Conservation (phyloP, 2,797 vertebrate genomes). For the Pyrocephalus nanus region DNA sequence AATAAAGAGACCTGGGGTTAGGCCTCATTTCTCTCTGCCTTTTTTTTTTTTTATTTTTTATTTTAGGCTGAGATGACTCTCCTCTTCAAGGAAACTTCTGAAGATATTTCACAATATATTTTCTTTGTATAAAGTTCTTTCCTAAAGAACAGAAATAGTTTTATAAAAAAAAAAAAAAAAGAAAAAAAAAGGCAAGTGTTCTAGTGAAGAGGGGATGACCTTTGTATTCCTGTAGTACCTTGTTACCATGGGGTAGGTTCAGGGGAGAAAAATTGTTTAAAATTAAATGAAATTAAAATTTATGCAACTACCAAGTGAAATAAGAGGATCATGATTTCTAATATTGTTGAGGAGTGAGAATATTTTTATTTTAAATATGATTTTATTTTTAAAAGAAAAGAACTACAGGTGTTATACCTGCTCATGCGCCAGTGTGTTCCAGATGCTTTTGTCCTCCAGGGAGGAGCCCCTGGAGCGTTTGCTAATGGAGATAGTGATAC, state of each 20-base stretch:
- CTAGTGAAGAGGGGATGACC: conserved; percentile 74
- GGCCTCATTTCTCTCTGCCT: conserved; percentile 71
- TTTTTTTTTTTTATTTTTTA: conserved; percentile 34
- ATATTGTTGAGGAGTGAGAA: conserved; percentile 77
- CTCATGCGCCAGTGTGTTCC: conserved; percentile 35
- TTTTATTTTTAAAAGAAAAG: conserved; percentile 70
- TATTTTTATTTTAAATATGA: conserved; percentile 85
- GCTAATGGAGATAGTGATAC: neutral
- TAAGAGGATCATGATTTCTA: conserved; percentile 76
- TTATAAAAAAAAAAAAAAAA: conserved; percentile 77
- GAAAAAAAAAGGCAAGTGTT: conserved; percentile 66
- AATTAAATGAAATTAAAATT: conserved; percentile 69
- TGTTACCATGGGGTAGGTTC: conserved; percentile 71
- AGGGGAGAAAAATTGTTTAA: conserved; percentile 71
- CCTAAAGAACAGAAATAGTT: conserved; percentile 85
- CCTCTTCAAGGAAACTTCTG: conserved; percentile 73
- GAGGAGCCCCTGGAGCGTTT: neutral
- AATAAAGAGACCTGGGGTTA: conserved; percentile 62
- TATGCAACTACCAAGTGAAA: conserved; percentile 72
- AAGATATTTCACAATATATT: conserved; percentile 83
- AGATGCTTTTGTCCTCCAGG: conserved; percentile 29
- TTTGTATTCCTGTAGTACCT: conserved; percentile 78
- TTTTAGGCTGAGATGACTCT: conserved; percentile 73
- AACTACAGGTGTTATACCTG: conserved; percentile 57
- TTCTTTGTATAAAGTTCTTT: conserved; percentile 86